Evolutionary conservation across 1,140 invertebrate species (phyloP).

Genomic region (Heliothis subflexa): DNA sequence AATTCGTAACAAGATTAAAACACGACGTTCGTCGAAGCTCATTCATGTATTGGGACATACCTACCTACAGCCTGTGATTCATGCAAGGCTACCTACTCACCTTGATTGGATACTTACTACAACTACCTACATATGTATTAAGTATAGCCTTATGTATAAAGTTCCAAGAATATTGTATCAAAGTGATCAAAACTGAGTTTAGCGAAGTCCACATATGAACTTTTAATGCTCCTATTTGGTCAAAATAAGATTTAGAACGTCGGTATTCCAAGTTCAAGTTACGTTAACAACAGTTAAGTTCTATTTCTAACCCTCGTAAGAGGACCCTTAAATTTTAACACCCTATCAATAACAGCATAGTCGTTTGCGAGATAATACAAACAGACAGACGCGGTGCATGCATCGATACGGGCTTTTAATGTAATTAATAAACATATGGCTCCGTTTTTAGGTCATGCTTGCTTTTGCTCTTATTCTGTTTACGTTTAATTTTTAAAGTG

Average conservation of each 20-base stretch:
- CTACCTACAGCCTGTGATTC: not conserved
- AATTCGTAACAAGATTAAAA: not conserved
- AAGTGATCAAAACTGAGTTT: not conserved
- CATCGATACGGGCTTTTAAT: slow-evolving; percentile 23
- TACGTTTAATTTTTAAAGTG: slow-evolving; percentile 19
- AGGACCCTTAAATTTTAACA: not conserved
- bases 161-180: not conserved
- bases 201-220: too few species aligned
- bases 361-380: not conserved
- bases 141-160: not conserved
- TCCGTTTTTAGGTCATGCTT: slow-evolving; percentile 21
- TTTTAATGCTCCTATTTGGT: too few species aligned
- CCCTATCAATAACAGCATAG: not conserved
- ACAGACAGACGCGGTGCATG: slow-evolving; percentile 2
- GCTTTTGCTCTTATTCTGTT: slow-evolving; percentile 27
- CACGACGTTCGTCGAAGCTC: not conserved
- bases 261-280: not conserved
- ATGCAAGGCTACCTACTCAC: slow-evolving; percentile 30
- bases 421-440: slow-evolving; percentile 34
- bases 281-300: not conserved
- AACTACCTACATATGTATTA: not conserved
- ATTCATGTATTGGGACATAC: slow-evolving; percentile 21
- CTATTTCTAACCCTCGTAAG: not conserved
- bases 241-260: too few species aligned
- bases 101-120: slow-evolving; percentile 14